Evolutionary conservation across 2,888 invertebrate genomes (phyloP).

Genomic region (Drosophila rellima): DNA sequence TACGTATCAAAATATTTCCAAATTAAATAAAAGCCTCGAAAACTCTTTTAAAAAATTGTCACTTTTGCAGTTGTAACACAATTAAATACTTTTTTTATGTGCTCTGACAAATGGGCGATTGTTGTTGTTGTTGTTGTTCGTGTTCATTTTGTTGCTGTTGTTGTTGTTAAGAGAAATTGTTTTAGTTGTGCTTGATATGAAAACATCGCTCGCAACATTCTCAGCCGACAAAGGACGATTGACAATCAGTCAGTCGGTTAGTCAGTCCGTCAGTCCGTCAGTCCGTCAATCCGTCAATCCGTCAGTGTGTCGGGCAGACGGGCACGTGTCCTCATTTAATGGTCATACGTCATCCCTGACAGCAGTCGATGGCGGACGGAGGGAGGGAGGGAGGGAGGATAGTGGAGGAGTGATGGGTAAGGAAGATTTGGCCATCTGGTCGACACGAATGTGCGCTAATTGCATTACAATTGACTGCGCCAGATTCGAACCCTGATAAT

Average conservation of each 20-base stretch:
- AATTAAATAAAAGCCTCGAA: slow-evolving; percentile 54
- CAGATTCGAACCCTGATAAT: slow-evolving; percentile 67
- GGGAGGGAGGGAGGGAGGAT: no score
- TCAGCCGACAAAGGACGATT: slow-evolving; percentile 15
- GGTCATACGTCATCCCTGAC: slow-evolving; percentile 60
- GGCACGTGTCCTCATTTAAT: slow-evolving; percentile 66
- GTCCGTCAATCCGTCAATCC: no score
- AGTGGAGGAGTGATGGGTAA: no score
- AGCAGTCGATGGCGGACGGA: slow-evolving; percentile 5
- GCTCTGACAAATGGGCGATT: slow-evolving; percentile 56
- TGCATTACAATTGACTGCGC: slow-evolving; percentile 72
- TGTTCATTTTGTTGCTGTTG: slow-evolving; percentile 24
- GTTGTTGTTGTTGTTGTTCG: slow-evolving; percentile 16
- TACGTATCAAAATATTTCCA: slow-evolving; percentile 39
- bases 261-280: slow-evolving; percentile 2
- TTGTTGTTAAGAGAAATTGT: slow-evolving; percentile 53
- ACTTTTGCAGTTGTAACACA: slow-evolving; percentile 60
- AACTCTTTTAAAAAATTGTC: slow-evolving; percentile 27
- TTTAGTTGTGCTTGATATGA: slow-evolving; percentile 49
- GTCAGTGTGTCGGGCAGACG: neutral
- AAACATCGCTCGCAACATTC: slow-evolving; percentile 17
- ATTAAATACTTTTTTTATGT: slow-evolving; percentile 61
- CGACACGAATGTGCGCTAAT: slow-evolving; percentile 57
- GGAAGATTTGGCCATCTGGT: neutral
- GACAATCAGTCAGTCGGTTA: slow-evolving; percentile 7